These are phyloP conservation scores for Emmelina monodactyla DNA, from an alignment of 2,888 invertebrate species.

Conservation along the genomic window DNA sequence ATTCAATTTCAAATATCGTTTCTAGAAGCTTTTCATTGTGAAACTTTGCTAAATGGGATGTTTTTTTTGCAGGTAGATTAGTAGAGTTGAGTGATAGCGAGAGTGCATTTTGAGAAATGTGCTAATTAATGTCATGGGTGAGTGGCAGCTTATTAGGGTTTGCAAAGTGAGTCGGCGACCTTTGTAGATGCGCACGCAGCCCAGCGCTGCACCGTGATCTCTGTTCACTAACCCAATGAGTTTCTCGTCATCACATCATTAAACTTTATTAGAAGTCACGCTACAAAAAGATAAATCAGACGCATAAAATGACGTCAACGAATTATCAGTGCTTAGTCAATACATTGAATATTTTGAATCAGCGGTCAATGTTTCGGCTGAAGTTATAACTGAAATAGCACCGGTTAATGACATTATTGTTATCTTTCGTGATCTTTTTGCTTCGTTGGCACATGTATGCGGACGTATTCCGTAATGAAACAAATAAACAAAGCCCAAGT, in stretches of 20 bases:
- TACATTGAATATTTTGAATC: no score
- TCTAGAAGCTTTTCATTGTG: no score
- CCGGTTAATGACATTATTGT: conserved; percentile 36
- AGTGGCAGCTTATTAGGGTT: conserved; percentile 24
- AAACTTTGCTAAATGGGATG: no score
- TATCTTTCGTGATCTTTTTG: conserved; percentile 37
- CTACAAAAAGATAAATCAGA: no score
- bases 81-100: background rate
- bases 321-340: no score
- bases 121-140: conserved; percentile 19
- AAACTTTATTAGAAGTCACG: conserved; percentile 21
- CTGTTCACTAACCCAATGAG: conserved; percentile 34
- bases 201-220: conserved; percentile 29
- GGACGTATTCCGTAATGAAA: conserved; percentile 46
- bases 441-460: conserved; percentile 53
- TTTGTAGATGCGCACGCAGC: conserved; percentile 30
- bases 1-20: no score
- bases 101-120: background rate
- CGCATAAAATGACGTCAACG: no score
- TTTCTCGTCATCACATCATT: conserved; percentile 26
- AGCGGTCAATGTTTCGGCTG: no score
- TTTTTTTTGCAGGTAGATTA: background rate
- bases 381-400: no score
- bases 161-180: conserved; percentile 25
- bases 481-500: conserved; percentile 53